phyloP scores from a whole-genome alignment of 2,113 vertebrate species.

The Xiphorhynchus elegans region DNA sequence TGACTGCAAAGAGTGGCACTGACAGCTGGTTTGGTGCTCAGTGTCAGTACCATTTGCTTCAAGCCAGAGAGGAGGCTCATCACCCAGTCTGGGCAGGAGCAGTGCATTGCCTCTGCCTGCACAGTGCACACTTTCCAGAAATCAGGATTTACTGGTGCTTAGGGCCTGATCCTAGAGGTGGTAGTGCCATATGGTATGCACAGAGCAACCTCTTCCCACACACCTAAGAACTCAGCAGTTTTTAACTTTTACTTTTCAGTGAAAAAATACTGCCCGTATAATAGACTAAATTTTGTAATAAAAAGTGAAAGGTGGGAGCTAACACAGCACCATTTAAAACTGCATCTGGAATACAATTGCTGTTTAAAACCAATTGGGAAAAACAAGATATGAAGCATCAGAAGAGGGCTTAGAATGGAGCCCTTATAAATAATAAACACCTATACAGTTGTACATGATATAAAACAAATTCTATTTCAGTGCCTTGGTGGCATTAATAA shows the following conservation, averaged over 20 bases:
- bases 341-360: conserved; percentile 63
- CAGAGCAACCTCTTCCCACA: neutral
- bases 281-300: conserved; percentile 62
- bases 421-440: conserved; percentile 74
- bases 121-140: rapidly evolving
- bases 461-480: conserved; percentile 74
- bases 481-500: conserved; percentile 71
- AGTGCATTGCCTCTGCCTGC: rapidly evolving
- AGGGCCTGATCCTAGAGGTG: conserved; percentile 3
- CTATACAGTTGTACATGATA: conserved; percentile 64
- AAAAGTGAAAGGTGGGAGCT: conserved; percentile 60
- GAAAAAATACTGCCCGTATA: conserved; percentile 37
- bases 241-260: conserved; percentile 42
- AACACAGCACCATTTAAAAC: conserved; percentile 56
- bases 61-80: neutral
- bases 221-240: conserved; percentile 30
- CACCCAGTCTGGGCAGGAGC: neutral
- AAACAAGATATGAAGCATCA: conserved; percentile 63
- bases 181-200: neutral
- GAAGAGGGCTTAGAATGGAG: conserved; percentile 61
- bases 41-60: neutral
- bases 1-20: neutral
- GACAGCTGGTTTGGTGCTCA: neutral
- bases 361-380: conserved; percentile 66
- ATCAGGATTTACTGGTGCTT: neutral